Percentiles rank a stretch among this genome's conserved stretches.
phyloP scores from a whole-genome alignment of 2,113 vertebrate genomes.

The Copsychus sechellarum region DNA sequence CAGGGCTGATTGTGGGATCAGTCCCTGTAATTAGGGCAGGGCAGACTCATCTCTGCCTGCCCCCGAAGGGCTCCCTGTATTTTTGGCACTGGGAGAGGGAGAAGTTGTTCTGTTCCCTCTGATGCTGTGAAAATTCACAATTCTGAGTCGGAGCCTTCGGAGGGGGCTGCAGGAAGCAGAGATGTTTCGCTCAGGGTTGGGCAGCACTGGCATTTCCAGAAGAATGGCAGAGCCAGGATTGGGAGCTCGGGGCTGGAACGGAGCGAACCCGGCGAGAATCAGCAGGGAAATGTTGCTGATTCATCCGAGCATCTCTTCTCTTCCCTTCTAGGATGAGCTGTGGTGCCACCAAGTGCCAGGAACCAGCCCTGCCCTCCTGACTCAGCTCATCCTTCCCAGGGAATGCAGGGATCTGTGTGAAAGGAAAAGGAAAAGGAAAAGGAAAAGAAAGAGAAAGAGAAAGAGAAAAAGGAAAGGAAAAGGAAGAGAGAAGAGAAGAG shows the following conservation, averaged over 20 bases:
- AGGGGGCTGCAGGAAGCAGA: background rate
- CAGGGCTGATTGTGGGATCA: background rate
- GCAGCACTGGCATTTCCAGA: background rate
- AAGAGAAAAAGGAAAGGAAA: no score
- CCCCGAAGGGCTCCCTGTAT: background rate
- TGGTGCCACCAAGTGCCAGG: slow-evolving; percentile 31
- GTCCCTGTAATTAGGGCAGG: background rate
- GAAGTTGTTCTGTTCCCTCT: background rate
- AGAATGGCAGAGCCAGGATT: background rate
- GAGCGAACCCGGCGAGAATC: background rate
- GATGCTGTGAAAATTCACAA: background rate
- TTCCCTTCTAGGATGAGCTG: background rate
- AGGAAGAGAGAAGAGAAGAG: no score
- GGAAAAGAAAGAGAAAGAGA: no score
- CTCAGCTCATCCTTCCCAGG: background rate
- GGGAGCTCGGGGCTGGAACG: background rate
- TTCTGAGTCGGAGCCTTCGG: background rate
- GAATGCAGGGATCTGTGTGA: background rate
- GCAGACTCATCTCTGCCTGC: background rate
- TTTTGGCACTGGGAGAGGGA: background rate
- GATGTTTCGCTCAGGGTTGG: background rate
- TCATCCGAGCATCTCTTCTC: background rate
- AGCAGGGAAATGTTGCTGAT: background rate
- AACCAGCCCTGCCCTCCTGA: background rate
- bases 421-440: no score